Percentiles rank a stretch among this genome's conserved stretches.
These are phyloP conservation scores for Furcifer pardalis DNA, from an alignment of 2,797 vertebrate species.

Conservation along the genomic window DNA sequence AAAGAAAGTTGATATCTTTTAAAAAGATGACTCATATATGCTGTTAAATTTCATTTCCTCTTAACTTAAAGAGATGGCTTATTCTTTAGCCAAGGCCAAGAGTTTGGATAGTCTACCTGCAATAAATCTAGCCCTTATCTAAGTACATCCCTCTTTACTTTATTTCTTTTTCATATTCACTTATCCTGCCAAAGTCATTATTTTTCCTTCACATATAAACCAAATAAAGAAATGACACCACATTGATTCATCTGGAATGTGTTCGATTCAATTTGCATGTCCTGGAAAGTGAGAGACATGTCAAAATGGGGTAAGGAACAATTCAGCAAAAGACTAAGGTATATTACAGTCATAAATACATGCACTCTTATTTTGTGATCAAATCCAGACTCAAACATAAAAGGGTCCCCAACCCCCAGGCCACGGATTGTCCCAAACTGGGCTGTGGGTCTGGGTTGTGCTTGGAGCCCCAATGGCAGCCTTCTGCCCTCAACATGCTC, in stretches of 20 bases:
- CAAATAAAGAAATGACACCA: background rate
- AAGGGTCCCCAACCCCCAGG: too few relatives aligned
- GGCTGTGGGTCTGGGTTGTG: too few relatives aligned
- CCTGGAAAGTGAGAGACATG: background rate
- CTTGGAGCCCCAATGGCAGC: too few relatives aligned
- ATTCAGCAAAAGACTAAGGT: background rate
- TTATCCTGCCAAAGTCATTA: background rate
- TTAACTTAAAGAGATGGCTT: constrained; percentile 43
- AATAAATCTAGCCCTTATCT: constrained; percentile 38
- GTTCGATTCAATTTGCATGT: constrained; percentile 10
- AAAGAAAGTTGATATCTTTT: constrained; percentile 51
- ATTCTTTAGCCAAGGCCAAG: constrained; percentile 43
- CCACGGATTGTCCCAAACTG: too few relatives aligned
- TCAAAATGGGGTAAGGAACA: too few relatives aligned
- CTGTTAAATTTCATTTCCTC: constrained; percentile 62
- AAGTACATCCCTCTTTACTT: constrained; percentile 3
- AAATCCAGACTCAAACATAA: background rate
- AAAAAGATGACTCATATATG: constrained; percentile 57
- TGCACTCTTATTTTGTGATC: background rate
- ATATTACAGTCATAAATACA: background rate
- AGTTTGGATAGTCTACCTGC: constrained; percentile 53
- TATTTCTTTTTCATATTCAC: background rate
- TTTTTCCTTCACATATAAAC: background rate
- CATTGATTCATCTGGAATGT: constrained; percentile 1
- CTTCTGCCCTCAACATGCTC: too few relatives aligned